Percentiles rank a stretch among this genome's conserved stretches.
Evolutionary conservation across 2,888 invertebrate species (phyloP).

Genomic region (Heliconius aoede): DNA sequence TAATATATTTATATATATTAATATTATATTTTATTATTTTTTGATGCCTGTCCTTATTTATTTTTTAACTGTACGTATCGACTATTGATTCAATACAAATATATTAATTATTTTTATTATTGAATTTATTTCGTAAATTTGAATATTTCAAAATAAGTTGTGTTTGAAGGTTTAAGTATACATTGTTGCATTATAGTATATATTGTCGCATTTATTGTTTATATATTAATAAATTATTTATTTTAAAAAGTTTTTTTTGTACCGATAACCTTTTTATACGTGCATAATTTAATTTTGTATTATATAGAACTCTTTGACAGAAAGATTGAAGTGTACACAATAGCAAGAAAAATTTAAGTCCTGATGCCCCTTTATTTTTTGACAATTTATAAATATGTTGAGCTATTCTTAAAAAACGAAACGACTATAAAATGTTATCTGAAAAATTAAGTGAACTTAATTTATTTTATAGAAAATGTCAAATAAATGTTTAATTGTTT

Average conservation of each 20-base stretch:
- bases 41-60: not conserved
- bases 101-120: no score
- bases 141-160: not conserved
- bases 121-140: not conserved
- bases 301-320: not conserved
- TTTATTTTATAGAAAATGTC: no score
- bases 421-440: no score
- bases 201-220: slow-evolving; percentile 26
- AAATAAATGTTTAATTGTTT: no score
- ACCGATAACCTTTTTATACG: not conserved
- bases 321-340: not conserved
- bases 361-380: no score
- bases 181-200: not conserved
- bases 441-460: no score
- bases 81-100: not conserved
- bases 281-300: not conserved
- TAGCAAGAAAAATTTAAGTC: no score
- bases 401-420: no score
- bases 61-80: not conserved
- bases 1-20: not conserved
- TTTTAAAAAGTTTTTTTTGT: not conserved
- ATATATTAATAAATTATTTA: slow-evolving; percentile 28
- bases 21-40: not conserved
- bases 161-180: not conserved
- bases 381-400: no score